A percentile compares a stretch with the other conserved stretches of the same genome.
Evolutionary conservation across 1,140 invertebrate species (phyloP).

Genomic region (Penaeus vannamei): DNA sequence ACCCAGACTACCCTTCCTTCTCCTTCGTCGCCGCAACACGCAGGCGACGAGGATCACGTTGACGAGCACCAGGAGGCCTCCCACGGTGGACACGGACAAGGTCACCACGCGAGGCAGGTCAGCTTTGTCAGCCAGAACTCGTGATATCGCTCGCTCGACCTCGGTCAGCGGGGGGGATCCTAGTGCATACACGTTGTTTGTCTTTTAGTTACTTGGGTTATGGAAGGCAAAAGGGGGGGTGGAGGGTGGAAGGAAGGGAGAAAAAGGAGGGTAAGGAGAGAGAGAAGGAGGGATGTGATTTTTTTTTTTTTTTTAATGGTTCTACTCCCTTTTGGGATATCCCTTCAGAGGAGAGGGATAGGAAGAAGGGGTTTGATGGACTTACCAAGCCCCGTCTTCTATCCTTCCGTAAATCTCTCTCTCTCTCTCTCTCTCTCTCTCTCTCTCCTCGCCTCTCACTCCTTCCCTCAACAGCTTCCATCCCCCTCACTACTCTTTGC

Average conservation of each 20-base stretch:
- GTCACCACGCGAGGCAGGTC: slow-evolving; percentile 85
- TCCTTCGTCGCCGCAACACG: slow-evolving; percentile 82
- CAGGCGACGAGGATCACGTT: slow-evolving; percentile 90
- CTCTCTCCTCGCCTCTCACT: neutral
- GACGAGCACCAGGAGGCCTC: slow-evolving; percentile 81
- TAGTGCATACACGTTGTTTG: slow-evolving; percentile 4
- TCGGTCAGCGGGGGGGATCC: slow-evolving; percentile 69
- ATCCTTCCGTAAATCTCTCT: neutral
- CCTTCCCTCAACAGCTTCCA: neutral
- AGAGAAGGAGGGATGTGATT: neutral
- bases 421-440: neutral
- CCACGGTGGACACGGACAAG: slow-evolving; percentile 84
- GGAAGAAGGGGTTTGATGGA: too few species aligned
- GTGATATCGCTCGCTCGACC: slow-evolving; percentile 75
- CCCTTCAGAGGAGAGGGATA: too few species aligned
- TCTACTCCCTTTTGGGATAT: too few species aligned
- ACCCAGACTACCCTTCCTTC: slow-evolving; percentile 62
- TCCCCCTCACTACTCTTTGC: too few species aligned
- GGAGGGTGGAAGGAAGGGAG: neutral
- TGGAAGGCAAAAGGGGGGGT: neutral
- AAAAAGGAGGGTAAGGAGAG: neutral
- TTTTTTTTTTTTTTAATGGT: too few species aligned
- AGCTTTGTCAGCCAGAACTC: slow-evolving; percentile 78
- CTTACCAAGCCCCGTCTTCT: neutral
- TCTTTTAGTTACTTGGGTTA: neutral